Base-by-base conservation (phyloP, 2,113 vertebrate species). In the Oxyruncus cristatus region DNA sequence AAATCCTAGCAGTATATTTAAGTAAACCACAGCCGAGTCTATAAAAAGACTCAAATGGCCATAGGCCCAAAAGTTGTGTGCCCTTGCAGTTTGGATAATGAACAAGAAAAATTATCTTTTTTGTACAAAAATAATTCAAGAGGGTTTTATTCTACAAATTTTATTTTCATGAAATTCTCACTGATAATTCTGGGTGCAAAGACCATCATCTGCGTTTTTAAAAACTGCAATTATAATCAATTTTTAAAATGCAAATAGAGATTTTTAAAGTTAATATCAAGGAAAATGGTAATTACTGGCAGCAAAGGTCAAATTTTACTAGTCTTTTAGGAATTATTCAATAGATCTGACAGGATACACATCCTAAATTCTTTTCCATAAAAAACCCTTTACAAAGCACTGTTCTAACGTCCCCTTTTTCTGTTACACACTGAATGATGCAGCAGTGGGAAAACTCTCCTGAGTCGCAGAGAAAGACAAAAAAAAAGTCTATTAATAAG, bases 41-140 rank as follows among this genome's bases (percentile, higher is more conserved):
- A 83, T 68, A 91, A 92, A 92, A 97, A 97, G 16, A 95, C 95
- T 91, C 67, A 95, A 85, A 90, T 88, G 52, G 41, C 83, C 94
- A 39, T 89, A 88, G 85, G 47, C 58, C 77, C 66, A 8, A 68
- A 96, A 90, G 47, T 85, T 66, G 78, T 74, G 61, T 96, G 90
- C 41, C 72, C 78, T 74, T 89, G 35, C 41, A 87, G 42, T 77
- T 27, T 91, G 71, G 81, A 63, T 92, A 92, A 89, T 2, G 23
- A 97, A 92, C 58, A 95, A 82, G 61, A 50, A 74, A 33, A 91
- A 86, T 66, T 76, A 78, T 86, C 9, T 87, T 89, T 81, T 82
- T 91, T 63, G 53, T 53, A 59, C 47, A 67, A 80, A 91, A 85
- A 44, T 52, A 0, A 82, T 87, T 82, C 52, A 89, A 67, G 58